Conservation (phyloP, 2,888 invertebrate species). For the Microdon myrmicae region DNA sequence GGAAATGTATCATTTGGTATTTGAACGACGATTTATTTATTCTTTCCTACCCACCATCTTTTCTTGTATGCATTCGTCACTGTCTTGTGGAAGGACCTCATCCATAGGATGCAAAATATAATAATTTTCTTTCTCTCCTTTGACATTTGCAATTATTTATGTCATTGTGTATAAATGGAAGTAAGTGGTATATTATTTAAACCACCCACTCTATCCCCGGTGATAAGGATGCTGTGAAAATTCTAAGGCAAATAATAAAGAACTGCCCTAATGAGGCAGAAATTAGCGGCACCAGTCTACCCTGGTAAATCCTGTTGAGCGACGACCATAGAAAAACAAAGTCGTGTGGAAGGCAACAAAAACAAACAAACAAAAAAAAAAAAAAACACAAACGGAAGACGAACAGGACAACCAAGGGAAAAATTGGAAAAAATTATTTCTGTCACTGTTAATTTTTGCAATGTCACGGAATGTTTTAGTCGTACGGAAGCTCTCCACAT, state of each 20-base stretch:
- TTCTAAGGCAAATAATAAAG: constrained; percentile 40
- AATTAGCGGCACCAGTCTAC: too few species aligned
- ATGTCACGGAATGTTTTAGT: constrained; percentile 52
- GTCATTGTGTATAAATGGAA: too few species aligned
- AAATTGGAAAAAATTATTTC: constrained; percentile 25
- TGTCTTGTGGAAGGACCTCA: constrained; percentile 31
- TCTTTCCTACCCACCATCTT: constrained; percentile 1
- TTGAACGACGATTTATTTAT: constrained; percentile 23
- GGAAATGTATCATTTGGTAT: constrained; percentile 5
- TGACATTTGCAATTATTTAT: constrained; percentile 38
- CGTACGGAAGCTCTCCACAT: constrained; percentile 34
- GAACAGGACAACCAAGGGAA: too few species aligned
- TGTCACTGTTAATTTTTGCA: constrained; percentile 48
- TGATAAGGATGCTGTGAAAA: constrained; percentile 46
- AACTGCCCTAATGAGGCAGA: constrained; percentile 27
- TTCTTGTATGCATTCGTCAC: constrained; percentile 37
- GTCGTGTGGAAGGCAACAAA: background rate
- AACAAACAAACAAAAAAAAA: background rate
- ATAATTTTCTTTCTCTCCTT: constrained; percentile 22
- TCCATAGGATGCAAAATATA: constrained; percentile 34
- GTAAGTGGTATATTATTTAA: too few species aligned
- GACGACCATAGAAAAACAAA: constrained; percentile 31
- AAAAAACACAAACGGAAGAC: background rate
- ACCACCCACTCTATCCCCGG: too few species aligned
- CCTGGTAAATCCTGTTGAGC: constrained; percentile 8